Base-by-base conservation (phyloP, 2,113 vertebrate genomes). In the Barnardius zonarius region DNA sequence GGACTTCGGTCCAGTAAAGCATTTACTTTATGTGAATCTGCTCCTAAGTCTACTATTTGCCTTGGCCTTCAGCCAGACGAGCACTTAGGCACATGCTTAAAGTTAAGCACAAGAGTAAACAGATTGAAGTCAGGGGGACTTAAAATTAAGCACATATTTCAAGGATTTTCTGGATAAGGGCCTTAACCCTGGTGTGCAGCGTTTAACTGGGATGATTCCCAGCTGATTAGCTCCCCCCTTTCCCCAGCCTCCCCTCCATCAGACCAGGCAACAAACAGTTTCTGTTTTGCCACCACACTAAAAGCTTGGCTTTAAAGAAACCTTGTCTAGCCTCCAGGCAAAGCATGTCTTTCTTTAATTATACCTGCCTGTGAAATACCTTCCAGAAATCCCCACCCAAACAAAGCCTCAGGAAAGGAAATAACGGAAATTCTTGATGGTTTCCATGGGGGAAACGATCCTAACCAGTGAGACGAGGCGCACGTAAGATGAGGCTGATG, bases 321-420 rank as follows among this genome's bases (percentile, higher is more conserved):
- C 37, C 62, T 84, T 35, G 66, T 88, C 61, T 57, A 66, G 67
- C 93, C 89, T 76, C 81, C 64, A 74, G 96, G 95, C 85, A 68
- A 52, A 92, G 92, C 46, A 52, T 62, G 81, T 84, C 91, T 94
- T 86, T 92, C 91, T 96, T 94, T 88, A 96, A 96, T 96, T 94
- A 95, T 82, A 97, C 94, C 94, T 96, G 96, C 92, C 90, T 90
- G 89, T 90, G 94, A 95, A 97, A 92, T 94, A 96, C 86, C 93
- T 97, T 94, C 95, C 96, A 92, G 91, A 97, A 95, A 97, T 97
- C 96, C 59, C 92, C 95, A 93, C 92, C 93, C 95, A 96, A 96
- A 97, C 96, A 96, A 97, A 96, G 94, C 94, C 93, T 90, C 35
- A 75, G 92, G 86, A 93, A 92, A 95, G 95, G 96, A 97, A 97